Conservation (phyloP, 2,888 invertebrate species). For the Pollenia angustigena region DNA sequence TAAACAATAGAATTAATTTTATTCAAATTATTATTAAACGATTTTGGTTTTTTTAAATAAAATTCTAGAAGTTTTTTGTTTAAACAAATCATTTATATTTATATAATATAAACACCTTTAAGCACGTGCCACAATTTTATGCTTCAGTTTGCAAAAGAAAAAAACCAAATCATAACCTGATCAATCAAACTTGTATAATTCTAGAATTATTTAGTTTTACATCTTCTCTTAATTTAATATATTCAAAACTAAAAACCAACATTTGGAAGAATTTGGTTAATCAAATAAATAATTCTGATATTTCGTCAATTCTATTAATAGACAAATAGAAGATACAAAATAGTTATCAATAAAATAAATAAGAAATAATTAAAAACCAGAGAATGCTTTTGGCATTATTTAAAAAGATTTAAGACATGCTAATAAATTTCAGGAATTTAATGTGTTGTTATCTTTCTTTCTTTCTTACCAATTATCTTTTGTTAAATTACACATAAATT, state of each 20-base stretch:
- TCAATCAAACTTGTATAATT: conserved; percentile 3
- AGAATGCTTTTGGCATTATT: conserved; percentile 9
- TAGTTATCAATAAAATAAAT: background rate
- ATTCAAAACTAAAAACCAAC: background rate
- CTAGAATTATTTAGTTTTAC: background rate
- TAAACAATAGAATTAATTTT: too few species aligned
- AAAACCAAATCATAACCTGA: background rate
- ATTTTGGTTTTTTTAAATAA: too few species aligned
- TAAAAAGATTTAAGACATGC: background rate
- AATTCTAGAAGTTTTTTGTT: too few species aligned
- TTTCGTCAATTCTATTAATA: conserved; percentile 58
- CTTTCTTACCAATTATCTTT: background rate
- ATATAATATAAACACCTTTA: too few species aligned
- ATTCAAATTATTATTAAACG: too few species aligned
- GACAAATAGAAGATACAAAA: conserved; percentile 15
- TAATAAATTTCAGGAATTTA: background rate
- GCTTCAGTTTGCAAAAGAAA: too few species aligned
- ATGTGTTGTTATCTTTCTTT: background rate
- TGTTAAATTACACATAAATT: conserved; percentile 23
- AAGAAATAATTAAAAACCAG: conserved; percentile 2
- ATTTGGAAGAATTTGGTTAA: background rate
- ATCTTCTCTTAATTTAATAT: background rate
- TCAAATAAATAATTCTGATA: conserved; percentile 13
- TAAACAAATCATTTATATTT: too few species aligned
- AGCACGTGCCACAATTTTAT: too few species aligned